These are phyloP conservation scores for Drosophila kuntzei DNA, from an alignment of 2,888 invertebrate genomes.

Conservation along the genomic window DNA sequence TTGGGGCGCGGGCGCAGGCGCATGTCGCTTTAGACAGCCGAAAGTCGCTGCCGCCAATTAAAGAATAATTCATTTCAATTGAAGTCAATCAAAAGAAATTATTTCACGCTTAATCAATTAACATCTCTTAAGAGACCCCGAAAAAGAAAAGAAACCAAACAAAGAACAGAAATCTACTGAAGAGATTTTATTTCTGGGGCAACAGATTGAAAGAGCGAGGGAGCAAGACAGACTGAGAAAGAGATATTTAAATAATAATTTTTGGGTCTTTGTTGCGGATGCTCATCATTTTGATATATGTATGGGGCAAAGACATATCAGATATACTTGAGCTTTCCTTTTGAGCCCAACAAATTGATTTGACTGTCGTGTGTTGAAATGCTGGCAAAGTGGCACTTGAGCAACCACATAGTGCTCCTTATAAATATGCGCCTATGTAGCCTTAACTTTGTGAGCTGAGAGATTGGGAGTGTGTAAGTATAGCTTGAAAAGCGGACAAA, in stretches of 20 bases:
- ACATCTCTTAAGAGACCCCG: conserved; percentile 18
- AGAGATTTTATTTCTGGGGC: conserved; percentile 28
- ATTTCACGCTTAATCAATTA: conserved; percentile 82
- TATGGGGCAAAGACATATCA: conserved; percentile 49
- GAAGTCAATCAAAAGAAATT: conserved; percentile 82
- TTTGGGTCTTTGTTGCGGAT: conserved; percentile 20
- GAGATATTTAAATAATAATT: not conserved
- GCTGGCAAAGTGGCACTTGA: conserved; percentile 73
- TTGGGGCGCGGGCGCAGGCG: not conserved
- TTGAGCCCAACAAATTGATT: conserved; percentile 73
- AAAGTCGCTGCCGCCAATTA: conserved; percentile 71
- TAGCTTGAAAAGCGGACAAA: not conserved
- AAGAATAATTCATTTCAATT: conserved; percentile 82
- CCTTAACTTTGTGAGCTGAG: not conserved
- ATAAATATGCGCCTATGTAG: conserved; percentile 15
- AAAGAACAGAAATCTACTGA: conserved; percentile 25
- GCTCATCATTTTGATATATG: conserved; percentile 70
- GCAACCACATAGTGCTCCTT: conserved; percentile 29
- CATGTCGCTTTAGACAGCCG: conserved; percentile 9
- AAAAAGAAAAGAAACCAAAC: conserved; percentile 31
- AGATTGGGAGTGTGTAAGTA: no score
- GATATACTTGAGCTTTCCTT: conserved; percentile 70
- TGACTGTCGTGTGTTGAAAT: conserved; percentile 70
- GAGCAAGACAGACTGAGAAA: not conserved
- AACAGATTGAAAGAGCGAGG: conserved; percentile 2